Conservation (phyloP, 2,797 vertebrate species). For the Botia almorhae region DNA sequence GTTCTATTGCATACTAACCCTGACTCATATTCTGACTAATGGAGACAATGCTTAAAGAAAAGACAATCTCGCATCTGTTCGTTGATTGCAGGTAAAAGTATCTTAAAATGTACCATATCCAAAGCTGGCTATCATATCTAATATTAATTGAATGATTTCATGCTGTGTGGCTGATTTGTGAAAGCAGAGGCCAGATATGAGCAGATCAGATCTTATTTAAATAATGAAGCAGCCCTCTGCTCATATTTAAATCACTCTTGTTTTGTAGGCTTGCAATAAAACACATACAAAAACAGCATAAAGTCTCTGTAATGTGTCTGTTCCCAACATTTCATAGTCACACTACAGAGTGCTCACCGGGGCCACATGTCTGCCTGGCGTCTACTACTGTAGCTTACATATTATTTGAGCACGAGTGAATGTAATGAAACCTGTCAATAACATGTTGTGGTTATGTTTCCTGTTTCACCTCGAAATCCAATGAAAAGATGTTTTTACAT, state of each 20-base stretch:
- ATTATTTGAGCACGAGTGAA: not conserved
- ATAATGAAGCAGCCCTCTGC: not conserved
- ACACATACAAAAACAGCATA: slow-evolving; percentile 49
- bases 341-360: not conserved
- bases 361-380: not conserved
- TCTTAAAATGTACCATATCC: not conserved
- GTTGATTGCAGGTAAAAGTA: slow-evolving; percentile 6
- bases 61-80: slow-evolving; percentile 32
- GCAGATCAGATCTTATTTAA: slow-evolving; percentile 1
- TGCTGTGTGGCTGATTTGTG: not conserved
- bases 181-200: not conserved
- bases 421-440: too few relatives aligned
- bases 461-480: too few relatives aligned
- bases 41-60: slow-evolving; percentile 13
- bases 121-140: slow-evolving; percentile 2
- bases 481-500: too few relatives aligned
- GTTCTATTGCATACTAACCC: slow-evolving; percentile 7
- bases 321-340: not conserved
- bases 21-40: not conserved
- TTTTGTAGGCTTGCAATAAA: slow-evolving; percentile 76
- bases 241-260: slow-evolving; percentile 67
- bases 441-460: too few relatives aligned
- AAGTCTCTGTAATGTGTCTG: not conserved
- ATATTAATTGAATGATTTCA: slow-evolving; percentile 2
- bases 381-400: not conserved